Conservation (phyloP, 2,113 vertebrate genomes). For the Peucedramus taeniatus region DNA sequence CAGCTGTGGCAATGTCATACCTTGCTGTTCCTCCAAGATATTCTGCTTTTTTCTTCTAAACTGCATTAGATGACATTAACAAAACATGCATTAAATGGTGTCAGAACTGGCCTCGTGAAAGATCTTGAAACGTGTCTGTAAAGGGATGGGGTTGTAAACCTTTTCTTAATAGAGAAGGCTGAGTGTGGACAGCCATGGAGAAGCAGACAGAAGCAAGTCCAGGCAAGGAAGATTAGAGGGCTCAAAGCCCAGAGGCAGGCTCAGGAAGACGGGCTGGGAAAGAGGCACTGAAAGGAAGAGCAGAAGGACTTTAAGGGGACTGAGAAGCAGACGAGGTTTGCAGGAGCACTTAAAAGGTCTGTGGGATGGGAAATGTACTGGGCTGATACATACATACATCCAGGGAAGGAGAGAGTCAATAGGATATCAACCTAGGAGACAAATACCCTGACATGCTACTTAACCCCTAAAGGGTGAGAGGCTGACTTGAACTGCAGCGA, state of each 20-base stretch:
- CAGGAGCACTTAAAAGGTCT: background rate
- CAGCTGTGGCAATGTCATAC: background rate
- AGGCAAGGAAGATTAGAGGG: background rate
- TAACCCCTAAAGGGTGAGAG: background rate
- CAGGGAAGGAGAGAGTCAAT: background rate
- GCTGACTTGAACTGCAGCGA: background rate
- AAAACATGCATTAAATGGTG: background rate
- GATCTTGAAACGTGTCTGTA: background rate
- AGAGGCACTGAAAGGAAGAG: background rate
- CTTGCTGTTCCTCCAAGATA: background rate
- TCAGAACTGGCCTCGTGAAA: background rate
- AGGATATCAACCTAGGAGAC: background rate
- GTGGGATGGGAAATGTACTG: background rate
- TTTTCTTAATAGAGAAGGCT: background rate
- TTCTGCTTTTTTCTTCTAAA: background rate
- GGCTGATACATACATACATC: background rate
- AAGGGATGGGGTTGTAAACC: background rate
- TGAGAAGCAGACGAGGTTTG: fast-evolving
- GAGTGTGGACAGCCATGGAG: background rate
- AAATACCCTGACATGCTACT: background rate
- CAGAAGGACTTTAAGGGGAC: background rate
- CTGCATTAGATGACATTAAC: background rate
- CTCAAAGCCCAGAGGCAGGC: background rate
- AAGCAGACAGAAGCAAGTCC: background rate
- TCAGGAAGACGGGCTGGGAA: background rate